These are phyloP conservation scores for Maccullochella peelii DNA, from an alignment of 2,113 vertebrate species.

Conservation along the genomic window DNA sequence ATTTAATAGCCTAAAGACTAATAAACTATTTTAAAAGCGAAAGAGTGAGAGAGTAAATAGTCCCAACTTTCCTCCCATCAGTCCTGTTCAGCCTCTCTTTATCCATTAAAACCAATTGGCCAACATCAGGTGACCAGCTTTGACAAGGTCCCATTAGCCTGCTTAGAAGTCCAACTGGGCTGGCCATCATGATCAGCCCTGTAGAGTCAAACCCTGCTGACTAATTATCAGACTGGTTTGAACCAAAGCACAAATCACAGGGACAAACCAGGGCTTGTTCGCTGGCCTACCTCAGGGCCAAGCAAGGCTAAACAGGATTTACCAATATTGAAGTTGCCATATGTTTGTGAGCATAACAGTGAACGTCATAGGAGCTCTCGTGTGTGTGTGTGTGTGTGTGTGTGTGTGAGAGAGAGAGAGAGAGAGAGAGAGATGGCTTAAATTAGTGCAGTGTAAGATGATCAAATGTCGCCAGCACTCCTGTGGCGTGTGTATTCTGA, in stretches of 20 bases:
- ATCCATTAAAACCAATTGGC: background rate
- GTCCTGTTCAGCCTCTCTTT: slow-evolving; percentile 2
- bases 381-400: background rate
- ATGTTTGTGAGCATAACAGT: slow-evolving; percentile 37
- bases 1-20: background rate
- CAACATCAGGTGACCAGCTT: slow-evolving; percentile 19
- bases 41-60: background rate
- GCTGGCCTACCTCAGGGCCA: slow-evolving; percentile 22
- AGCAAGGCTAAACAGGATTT: slow-evolving; percentile 11
- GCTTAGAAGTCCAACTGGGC: background rate
- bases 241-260: background rate
- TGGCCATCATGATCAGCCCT: background rate
- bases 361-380: slow-evolving; percentile 17
- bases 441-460: slow-evolving; percentile 69
- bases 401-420: background rate
- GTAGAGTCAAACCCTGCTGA: slow-evolving; percentile 5
- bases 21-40: background rate
- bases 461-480: slow-evolving; percentile 57
- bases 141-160: slow-evolving; percentile 35
- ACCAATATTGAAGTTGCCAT: slow-evolving; percentile 36
- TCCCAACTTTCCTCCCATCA: background rate
- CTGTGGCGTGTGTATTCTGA: slow-evolving; percentile 5
- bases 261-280: slow-evolving; percentile 10
- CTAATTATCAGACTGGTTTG: slow-evolving; percentile 5
- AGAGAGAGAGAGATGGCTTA: slow-evolving; percentile 42